Percentiles rank a stretch among this genome's conserved stretches.
These are phyloP conservation scores for Strix occidentalis DNA, from an alignment of 2,797 vertebrate species.

Conservation along the genomic window DNA sequence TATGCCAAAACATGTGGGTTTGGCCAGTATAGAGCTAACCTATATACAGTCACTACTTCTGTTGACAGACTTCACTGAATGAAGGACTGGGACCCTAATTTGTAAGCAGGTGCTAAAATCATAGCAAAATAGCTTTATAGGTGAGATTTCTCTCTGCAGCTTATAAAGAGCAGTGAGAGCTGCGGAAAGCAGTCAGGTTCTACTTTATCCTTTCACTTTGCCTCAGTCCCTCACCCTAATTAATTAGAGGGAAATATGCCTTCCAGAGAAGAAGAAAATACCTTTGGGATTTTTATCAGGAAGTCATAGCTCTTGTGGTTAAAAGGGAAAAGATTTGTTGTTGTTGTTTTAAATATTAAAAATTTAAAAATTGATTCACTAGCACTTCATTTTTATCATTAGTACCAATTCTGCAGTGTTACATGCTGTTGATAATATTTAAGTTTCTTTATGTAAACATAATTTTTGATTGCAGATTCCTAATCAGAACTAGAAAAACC, in stretches of 20 bases:
- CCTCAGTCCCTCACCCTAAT: constrained; percentile 53
- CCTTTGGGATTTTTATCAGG: constrained; percentile 73
- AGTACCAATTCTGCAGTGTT: constrained; percentile 52
- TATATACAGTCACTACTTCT: not conserved
- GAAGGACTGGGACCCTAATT: not conserved
- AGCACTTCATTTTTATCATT: constrained; percentile 68
- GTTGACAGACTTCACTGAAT: not conserved
- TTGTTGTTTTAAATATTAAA: constrained; percentile 69
- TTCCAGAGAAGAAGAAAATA: constrained; percentile 67
- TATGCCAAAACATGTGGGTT: not conserved
- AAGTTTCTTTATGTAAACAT: constrained; percentile 47
- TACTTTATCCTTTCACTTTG: constrained; percentile 13
- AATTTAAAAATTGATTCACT: constrained; percentile 63
- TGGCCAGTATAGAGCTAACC: not conserved
- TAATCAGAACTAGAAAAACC: constrained; percentile 15
- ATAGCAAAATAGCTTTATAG: not conserved
- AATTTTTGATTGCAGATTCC: constrained; percentile 19
- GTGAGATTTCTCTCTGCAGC: not conserved
- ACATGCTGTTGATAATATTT: constrained; percentile 56
- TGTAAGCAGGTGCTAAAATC: not conserved
- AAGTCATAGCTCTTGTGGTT: constrained; percentile 68
- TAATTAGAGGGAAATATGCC: constrained; percentile 73
- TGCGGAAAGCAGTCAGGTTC: constrained; percentile 24
- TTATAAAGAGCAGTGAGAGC: not conserved
- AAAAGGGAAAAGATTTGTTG: constrained; percentile 62